Evolutionary conservation across 2,888 invertebrate genomes (phyloP).

Genomic region (Caenorhabditis afra): DNA sequence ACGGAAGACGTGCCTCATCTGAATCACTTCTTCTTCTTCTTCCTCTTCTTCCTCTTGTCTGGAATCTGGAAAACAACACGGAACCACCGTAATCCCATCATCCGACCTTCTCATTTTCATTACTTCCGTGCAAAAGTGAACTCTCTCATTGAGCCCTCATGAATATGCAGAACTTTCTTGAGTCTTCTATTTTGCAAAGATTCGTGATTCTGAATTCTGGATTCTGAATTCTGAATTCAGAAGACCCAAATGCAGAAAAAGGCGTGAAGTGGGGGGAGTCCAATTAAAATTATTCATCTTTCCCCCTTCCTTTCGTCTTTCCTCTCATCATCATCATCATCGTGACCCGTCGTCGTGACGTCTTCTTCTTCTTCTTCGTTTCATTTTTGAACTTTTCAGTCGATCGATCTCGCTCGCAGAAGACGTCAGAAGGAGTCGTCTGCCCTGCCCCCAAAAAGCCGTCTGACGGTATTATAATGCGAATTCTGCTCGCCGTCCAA

Average conservation of each 20-base stretch:
- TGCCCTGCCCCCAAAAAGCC: neutral
- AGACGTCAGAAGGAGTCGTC: neutral
- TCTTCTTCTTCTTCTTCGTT: neutral
- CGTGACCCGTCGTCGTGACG: too few species aligned
- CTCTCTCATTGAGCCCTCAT: neutral
- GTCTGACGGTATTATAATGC: conserved; percentile 30
- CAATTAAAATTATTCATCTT: conserved; percentile 25
- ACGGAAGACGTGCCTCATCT: neutral
- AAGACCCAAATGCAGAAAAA: too few species aligned
- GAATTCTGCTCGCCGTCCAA: conserved; percentile 18
- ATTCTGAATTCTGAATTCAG: too few species aligned
- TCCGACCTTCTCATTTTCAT: neutral
- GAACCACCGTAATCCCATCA: neutral
- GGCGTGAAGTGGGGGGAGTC: neutral
- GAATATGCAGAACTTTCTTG: conserved; percentile 5
- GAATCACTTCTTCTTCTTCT: too few species aligned
- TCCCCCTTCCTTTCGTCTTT: conserved; percentile 10
- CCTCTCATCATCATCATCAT: conserved; percentile 3
- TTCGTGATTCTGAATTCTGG: neutral
- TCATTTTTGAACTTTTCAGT: neutral
- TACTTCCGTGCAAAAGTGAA: neutral
- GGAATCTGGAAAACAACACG: too few species aligned
- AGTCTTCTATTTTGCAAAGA: neutral
- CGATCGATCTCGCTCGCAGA: too few species aligned
- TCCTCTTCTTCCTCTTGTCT: neutral